Conservation (phyloP, 2,888 invertebrate genomes). For the Antheraea yamamai region DNA sequence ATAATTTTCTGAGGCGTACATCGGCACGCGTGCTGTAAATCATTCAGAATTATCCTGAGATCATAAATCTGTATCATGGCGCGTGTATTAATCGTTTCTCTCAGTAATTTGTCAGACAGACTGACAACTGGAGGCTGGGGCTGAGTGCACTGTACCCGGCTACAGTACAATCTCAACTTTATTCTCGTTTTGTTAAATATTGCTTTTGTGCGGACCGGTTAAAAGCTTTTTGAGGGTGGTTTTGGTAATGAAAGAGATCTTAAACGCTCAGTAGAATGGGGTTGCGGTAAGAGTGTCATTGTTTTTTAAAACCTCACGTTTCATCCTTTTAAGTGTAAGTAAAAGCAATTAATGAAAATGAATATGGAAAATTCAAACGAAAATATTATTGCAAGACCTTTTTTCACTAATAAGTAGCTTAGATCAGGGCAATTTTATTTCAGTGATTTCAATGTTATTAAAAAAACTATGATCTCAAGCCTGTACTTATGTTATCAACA, state of each 20-base stretch:
- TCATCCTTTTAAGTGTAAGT: constrained; percentile 4
- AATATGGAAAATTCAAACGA: not conserved
- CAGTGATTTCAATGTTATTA: not conserved
- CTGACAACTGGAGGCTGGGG: constrained; percentile 53
- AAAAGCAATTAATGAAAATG: not conserved
- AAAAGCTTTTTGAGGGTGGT: constrained; percentile 12
- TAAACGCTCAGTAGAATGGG: constrained; percentile 11
- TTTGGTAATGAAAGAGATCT: constrained; percentile 15
- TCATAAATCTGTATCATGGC: constrained; percentile 61
- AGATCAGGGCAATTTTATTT: not conserved
- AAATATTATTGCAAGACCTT: not conserved
- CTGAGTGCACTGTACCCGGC: constrained; percentile 22
- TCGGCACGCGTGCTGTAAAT: constrained; percentile 37
- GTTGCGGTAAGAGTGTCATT: constrained; percentile 8
- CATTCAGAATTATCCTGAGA: constrained; percentile 52
- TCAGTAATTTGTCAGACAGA: constrained; percentile 67
- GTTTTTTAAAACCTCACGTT: constrained; percentile 6
- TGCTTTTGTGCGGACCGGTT: not conserved
- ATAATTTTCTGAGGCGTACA: constrained; percentile 8
- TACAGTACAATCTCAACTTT: constrained; percentile 3
- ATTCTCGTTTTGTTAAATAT: not conserved
- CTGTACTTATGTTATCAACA: not conserved
- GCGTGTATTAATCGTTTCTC: constrained; percentile 65
- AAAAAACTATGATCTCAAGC: not conserved
- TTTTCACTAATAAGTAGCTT: not conserved